Percentiles rank a stretch among this genome's conserved stretches.
phyloP scores from a whole-genome alignment of 2,888 invertebrate species.

The Macroteleia sp. region DNA sequence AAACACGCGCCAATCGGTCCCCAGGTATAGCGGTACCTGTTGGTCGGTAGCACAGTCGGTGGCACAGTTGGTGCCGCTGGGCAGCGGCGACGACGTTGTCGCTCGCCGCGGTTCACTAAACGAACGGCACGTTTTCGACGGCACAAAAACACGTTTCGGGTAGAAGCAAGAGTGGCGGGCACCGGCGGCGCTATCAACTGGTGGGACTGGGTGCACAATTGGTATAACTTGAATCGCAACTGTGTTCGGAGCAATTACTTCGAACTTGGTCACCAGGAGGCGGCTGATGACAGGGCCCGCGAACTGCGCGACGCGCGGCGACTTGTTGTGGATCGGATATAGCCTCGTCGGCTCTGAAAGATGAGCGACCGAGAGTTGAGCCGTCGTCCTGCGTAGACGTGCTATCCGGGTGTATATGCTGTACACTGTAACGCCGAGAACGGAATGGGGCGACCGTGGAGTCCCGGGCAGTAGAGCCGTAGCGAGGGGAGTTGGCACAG shows the following conservation, averaged over 20 bases:
- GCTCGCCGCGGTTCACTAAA: slow-evolving; percentile 38
- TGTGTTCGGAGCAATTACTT: neutral
- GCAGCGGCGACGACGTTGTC: slow-evolving; percentile 34
- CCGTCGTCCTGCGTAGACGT: slow-evolving; percentile 66
- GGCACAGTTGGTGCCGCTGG: slow-evolving; percentile 51
- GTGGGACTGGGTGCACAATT: slow-evolving; percentile 25
- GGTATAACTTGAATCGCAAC: neutral
- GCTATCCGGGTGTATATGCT: slow-evolving; percentile 75
- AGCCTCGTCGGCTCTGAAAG: slow-evolving; percentile 47
- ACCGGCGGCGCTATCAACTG: slow-evolving; percentile 42
- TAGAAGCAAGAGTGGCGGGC: neutral
- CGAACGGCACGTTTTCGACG: slow-evolving; percentile 40
- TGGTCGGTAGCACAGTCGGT: too few relatives aligned
- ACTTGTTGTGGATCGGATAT: slow-evolving; percentile 18
- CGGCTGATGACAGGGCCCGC: neutral
- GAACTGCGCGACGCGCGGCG: slow-evolving; percentile 42
- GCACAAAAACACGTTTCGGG: slow-evolving; percentile 25
- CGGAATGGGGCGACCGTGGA: slow-evolving; percentile 83
- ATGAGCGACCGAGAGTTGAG: slow-evolving; percentile 56
- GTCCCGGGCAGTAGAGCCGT: slow-evolving; percentile 83
- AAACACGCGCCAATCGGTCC: slow-evolving; percentile 49
- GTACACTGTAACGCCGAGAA: slow-evolving; percentile 83
- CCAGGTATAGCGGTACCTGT: slow-evolving; percentile 59
- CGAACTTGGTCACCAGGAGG: neutral
- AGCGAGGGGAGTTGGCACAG: slow-evolving; percentile 77